Percentiles rank a stretch among this genome's conserved stretches.
phyloP scores from a whole-genome alignment of 2,888 invertebrate species.

The Philopedon plagiatum region DNA sequence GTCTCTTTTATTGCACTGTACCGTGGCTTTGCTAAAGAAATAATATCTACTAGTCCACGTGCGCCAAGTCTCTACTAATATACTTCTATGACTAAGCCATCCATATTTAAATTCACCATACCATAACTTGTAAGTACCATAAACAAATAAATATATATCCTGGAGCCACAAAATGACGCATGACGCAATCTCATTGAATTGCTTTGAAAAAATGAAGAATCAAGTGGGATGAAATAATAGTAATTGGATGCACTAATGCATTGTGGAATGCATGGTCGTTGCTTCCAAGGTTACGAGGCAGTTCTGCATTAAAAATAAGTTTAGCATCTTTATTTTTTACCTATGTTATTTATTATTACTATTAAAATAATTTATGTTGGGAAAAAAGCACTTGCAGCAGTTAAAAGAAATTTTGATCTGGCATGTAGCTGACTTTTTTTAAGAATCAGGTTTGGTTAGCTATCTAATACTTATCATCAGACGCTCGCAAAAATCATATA shows the following conservation, averaged over 20 bases:
- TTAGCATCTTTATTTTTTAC: neutral
- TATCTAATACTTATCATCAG: too few relatives aligned
- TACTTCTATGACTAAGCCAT: neutral
- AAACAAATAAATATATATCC: neutral
- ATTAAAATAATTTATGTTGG: too few relatives aligned
- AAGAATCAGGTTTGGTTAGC: too few relatives aligned
- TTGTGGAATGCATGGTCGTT: constrained; percentile 9
- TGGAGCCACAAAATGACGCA: neutral
- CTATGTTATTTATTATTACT: neutral
- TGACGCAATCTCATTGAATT: neutral
- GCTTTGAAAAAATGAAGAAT: neutral
- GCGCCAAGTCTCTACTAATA: neutral
- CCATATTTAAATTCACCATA: neutral
- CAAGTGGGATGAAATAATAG: constrained; percentile 4
- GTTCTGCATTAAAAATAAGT: constrained; percentile 7
- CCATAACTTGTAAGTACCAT: too few relatives aligned
- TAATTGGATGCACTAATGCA: constrained; percentile 3
- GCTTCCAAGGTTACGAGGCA: constrained; percentile 5
- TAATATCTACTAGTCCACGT: too few relatives aligned
- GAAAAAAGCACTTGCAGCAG: too few relatives aligned
- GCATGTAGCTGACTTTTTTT: too few relatives aligned
- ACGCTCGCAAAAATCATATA: too few relatives aligned
- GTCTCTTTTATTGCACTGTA: too few relatives aligned
- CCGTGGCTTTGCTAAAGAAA: too few relatives aligned
- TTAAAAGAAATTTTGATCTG: too few relatives aligned